Percentiles rank a stretch among this genome's conserved stretches.
Conservation (phyloP, 2,113 vertebrate species). For the Haplotaxodon microlepis region DNA sequence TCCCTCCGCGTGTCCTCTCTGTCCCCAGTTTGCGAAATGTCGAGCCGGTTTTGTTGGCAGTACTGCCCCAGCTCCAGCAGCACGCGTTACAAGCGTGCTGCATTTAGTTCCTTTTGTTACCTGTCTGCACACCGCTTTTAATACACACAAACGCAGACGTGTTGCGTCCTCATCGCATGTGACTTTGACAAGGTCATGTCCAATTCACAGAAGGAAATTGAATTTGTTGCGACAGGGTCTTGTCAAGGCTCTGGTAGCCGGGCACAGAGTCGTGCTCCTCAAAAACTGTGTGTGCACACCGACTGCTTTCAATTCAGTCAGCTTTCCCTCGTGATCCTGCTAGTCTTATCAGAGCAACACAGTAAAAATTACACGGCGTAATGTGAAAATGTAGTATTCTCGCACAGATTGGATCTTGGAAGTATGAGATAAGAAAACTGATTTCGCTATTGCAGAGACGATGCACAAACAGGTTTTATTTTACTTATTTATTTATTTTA, state of each 20-base stretch:
- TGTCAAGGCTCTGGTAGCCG: slow-evolving; percentile 15
- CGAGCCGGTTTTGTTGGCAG: background rate
- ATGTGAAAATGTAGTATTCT: background rate
- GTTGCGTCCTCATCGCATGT: slow-evolving; percentile 31
- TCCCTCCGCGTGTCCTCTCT: background rate
- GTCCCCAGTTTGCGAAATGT: background rate
- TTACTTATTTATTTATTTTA: background rate
- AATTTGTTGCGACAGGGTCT: slow-evolving; percentile 47
- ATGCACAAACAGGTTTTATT: background rate
- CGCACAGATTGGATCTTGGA: background rate
- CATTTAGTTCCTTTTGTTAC: background rate
- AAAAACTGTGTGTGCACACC: background rate
- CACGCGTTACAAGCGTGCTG: background rate
- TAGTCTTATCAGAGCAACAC: background rate
- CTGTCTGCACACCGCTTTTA: background rate
- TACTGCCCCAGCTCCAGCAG: background rate
- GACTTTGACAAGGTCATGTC: slow-evolving; percentile 65
- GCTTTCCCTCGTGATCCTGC: background rate
- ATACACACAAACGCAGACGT: background rate
- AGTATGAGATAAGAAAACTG: background rate
- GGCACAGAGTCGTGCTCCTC: background rate
- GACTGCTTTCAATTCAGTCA: slow-evolving; percentile 6
- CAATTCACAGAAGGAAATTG: slow-evolving; percentile 56
- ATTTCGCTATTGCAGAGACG: background rate
- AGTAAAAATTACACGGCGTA: background rate